Evolutionary conservation across 1,140 invertebrate species (phyloP).

Genomic region (Linepithema humile): DNA sequence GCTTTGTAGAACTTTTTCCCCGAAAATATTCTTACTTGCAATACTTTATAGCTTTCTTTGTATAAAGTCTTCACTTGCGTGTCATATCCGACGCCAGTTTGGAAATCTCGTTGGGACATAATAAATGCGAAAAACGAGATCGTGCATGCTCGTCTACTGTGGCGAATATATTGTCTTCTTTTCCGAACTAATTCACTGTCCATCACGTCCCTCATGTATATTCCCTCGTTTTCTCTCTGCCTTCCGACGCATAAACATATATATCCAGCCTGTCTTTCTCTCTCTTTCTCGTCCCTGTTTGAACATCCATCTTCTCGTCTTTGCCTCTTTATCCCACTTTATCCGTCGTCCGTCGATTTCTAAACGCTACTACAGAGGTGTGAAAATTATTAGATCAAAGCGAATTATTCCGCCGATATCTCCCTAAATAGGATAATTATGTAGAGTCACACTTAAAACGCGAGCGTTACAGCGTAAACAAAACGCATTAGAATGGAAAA

Average conservation of each 20-base stretch:
- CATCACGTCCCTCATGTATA: slow-evolving; percentile 18
- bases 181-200: slow-evolving; percentile 55
- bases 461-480: too few species aligned
- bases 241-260: neutral
- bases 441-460: neutral
- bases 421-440: neutral
- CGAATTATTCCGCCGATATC: neutral
- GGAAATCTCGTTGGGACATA: slow-evolving; percentile 1
- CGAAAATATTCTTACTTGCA: neutral
- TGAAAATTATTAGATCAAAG: neutral
- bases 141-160: slow-evolving; percentile 62
- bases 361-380: slow-evolving; percentile 15
- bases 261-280: slow-evolving; percentile 23
- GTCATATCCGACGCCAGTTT: neutral
- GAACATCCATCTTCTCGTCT: slow-evolving; percentile 25
- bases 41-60: neutral
- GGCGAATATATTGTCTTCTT: slow-evolving; percentile 54
- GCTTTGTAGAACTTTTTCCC: neutral
- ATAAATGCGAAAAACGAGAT: slow-evolving; percentile 45
- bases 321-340: neutral
- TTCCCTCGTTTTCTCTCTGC: slow-evolving; percentile 25
- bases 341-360: neutral
- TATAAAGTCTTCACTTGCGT: neutral
- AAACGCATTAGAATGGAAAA: neutral
- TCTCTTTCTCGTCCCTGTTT: slow-evolving; percentile 44